A percentile compares a stretch with the other conserved stretches of the same genome.
Evolutionary conservation across 2,797 vertebrate genomes (phyloP).

Genomic region (Poecilia wingei): DNA sequence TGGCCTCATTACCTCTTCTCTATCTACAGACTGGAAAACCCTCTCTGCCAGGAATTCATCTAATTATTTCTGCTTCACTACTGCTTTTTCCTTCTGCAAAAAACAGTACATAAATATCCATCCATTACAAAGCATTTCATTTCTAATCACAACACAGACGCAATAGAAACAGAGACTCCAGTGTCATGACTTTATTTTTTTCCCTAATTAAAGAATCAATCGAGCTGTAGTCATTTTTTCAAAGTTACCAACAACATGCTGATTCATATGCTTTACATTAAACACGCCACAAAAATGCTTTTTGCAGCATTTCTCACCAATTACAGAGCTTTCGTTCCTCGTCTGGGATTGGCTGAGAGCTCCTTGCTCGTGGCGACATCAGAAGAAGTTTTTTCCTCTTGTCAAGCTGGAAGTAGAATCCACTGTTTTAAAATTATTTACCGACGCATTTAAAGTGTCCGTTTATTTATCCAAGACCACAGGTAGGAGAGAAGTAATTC

Average conservation of each 20-base stretch:
- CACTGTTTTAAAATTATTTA: slow-evolving; percentile 38
- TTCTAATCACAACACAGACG: background rate
- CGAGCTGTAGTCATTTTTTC: background rate
- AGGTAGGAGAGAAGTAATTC: slow-evolving; percentile 3
- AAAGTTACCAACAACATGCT: slow-evolving; percentile 37
- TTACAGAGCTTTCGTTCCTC: slow-evolving; percentile 35
- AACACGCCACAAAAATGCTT: slow-evolving; percentile 3
- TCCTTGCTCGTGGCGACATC: slow-evolving; percentile 37
- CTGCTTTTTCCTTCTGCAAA: background rate
- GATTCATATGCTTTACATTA: slow-evolving; percentile 40
- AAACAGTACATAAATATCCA: background rate
- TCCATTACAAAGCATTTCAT: background rate
- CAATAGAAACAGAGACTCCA: slow-evolving; percentile 1
- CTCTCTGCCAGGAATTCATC: background rate
- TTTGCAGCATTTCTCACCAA: slow-evolving; percentile 30
- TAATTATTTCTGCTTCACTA: background rate
- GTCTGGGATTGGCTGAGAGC: slow-evolving; percentile 43
- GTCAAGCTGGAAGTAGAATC: slow-evolving; percentile 45
- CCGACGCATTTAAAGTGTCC: slow-evolving; percentile 41
- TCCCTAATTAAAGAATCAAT: background rate
- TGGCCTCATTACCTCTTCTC: slow-evolving; percentile 30
- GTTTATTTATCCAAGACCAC: slow-evolving; percentile 42
- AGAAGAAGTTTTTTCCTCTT: slow-evolving; percentile 50
- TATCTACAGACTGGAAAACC: slow-evolving; percentile 2
- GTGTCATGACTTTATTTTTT: slow-evolving; percentile 31